Evolutionary conservation across 2,888 invertebrate genomes (phyloP), one percentile per base, ranked within the genome.

Genomic region (Deilephila porcellus): DNA sequence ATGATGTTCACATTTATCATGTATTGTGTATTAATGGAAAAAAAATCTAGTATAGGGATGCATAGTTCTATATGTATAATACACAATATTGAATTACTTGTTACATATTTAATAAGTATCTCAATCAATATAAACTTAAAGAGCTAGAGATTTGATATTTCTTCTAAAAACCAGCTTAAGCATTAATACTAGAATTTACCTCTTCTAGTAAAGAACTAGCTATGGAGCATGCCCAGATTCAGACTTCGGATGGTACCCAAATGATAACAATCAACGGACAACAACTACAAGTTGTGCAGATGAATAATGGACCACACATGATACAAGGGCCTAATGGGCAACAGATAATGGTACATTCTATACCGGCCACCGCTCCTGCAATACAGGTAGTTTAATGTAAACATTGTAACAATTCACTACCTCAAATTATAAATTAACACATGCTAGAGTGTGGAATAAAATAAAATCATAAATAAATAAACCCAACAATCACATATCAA

Each of bases 261-360:
- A 95, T 97, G 75, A 95, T 97, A 90, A 95, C 95, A 6, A 89
- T 95, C 76, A 95, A 95, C 7, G 96, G 96, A 0, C 96, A 96
- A 81, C 96, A 96, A 83, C 91, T 96, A 14, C 96, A 96, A 83
- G 96, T 96, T 11, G 88, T 96, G 82, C 96, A 94, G 80, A 92
- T 94, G 93, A 90, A 86, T 74, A 92, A 90, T 74, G 76, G 86
- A 0, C 95, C 96, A 0, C 96, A 96, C 81, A 95, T 96, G 83
- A 95, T 96, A 74, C 96, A 96, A 82, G 96, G 96, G 0, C 95
- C 96, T 0, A 96, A 96, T 74, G 96, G 96, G 0, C 96, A 97
- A 85, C 97, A 97, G 85, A 96, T 97, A 60, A 96, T 97, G 85
- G 96, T 97, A 0, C 97, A 97, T 82, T 90, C 96, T 0, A 95